Evolutionary conservation across 1,140 invertebrate species (phyloP).

Genomic region (Trypoxylus dichotomus): DNA sequence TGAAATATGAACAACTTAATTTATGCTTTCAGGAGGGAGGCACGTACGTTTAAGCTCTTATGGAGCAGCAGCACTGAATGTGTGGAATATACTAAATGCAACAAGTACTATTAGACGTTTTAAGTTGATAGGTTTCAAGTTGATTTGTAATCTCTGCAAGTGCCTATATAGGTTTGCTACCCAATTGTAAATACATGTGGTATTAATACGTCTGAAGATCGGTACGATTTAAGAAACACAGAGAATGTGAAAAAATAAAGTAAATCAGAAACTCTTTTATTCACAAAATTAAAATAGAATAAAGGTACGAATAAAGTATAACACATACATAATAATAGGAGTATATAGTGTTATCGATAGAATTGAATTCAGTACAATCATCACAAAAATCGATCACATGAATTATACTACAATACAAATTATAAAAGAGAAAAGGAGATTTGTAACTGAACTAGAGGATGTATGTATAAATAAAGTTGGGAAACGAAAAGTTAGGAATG

Average conservation of each 20-base stretch:
- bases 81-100: no score
- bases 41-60: no score
- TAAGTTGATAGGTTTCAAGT: no score
- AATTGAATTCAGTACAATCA: conserved; percentile 14
- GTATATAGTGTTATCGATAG: background rate
- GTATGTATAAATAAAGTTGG: background rate
- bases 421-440: background rate
- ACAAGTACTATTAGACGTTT: no score
- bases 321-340: background rate
- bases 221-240: background rate
- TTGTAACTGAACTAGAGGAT: background rate
- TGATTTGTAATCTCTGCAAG: no score
- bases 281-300: conserved; percentile 24
- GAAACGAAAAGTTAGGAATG: conserved; percentile 12
- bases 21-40: no score
- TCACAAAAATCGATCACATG: conserved; percentile 17
- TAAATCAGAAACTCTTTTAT: conserved; percentile 10
- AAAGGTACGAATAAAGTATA: background rate
- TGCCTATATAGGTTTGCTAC: no score
- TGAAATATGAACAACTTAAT: no score
- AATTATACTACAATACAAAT: conserved; percentile 16
- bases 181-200: no score
- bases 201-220: no score
- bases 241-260: background rate
- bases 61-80: no score